Conservation (phyloP, 2,888 invertebrate species). For the Odontothrips loti region DNA sequence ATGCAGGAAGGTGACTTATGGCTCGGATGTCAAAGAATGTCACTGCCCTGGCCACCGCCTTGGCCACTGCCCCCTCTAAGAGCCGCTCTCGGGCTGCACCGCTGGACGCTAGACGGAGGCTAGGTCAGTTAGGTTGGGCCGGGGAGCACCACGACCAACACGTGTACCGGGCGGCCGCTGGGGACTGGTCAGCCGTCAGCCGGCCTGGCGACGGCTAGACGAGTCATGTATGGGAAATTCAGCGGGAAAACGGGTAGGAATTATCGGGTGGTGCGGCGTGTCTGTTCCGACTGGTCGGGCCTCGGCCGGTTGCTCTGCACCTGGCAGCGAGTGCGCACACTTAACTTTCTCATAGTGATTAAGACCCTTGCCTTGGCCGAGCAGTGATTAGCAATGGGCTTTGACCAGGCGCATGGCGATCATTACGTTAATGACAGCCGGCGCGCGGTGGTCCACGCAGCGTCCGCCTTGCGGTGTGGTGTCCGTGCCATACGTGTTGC, state of each 20-base stretch:
- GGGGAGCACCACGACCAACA: too few species aligned
- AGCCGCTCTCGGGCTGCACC: background rate
- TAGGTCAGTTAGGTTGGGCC: too few species aligned
- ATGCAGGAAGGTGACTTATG: constrained; percentile 12
- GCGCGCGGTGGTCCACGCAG: background rate
- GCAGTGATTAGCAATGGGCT: background rate
- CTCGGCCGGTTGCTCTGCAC: too few species aligned
- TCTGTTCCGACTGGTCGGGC: too few species aligned
- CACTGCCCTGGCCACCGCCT: background rate
- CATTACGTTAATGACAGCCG: background rate
- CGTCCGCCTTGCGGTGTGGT: background rate
- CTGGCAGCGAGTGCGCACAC: background rate
- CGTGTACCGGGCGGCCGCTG: too few species aligned
- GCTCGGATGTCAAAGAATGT: background rate
- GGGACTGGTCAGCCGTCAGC: too few species aligned
- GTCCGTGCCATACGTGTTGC: background rate
- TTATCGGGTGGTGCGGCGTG: too few species aligned
- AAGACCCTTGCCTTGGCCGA: background rate
- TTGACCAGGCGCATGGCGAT: background rate
- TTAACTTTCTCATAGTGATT: constrained; percentile 15
- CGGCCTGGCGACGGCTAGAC: background rate
- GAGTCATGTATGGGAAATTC: background rate
- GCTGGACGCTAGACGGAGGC: too few species aligned
- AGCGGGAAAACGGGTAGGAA: too few species aligned
- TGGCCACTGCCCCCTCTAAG: background rate